Evolutionary conservation across 2,888 invertebrate genomes (phyloP), one percentile per base, ranked within the genome.

Genomic region (Callinectes sapidus): DNA sequence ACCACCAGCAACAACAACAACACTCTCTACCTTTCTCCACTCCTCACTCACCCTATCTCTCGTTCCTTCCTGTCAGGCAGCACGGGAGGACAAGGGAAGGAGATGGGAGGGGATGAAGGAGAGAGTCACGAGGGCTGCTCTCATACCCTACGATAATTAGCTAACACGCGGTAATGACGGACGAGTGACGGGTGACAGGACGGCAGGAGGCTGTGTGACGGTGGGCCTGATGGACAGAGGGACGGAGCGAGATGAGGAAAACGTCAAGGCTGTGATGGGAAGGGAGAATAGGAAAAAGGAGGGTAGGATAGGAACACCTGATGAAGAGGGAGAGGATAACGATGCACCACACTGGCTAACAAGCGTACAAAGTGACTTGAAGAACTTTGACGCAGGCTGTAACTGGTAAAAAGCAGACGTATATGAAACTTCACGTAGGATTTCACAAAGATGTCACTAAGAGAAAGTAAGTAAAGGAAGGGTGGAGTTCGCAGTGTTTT

Each of bases 181-280:
- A 35, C 32, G 81, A 81, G 81, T 81, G 81, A 81, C 81, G 35
- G 81, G 81, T 81, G 81, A 81, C 81, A n/a, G 81, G 81, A 35
- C 35, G 81, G 81, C 35, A 35, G 35, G 81, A 81, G 81, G 81
- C 81, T 81, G 35, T 32, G 32, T 81, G 81, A 81, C 77, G 81
- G 81, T 2, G 35, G 81, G 81, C 5, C 35, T 81, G 81, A 81
- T 10, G 81, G 81, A 81, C 81, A 35, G 81, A 71, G 81, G 35
- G 81, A 81, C 32, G 81, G 81, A 81, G 16, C 16, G 35, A 81
- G 81, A 81, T 81, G 81, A 81, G 81, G 81, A 81, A 81, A 32
- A 81, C 81, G 81, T 81, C 81, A 81, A 81, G 35, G 81, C 8
- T 18, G 32, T 81, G 35, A 81, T 81, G 35, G 35, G 14, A 32